Percentiles rank a stretch among this genome's conserved stretches.
Conservation (phyloP, 2,888 invertebrate genomes). For the Phortica okadai region DNA sequence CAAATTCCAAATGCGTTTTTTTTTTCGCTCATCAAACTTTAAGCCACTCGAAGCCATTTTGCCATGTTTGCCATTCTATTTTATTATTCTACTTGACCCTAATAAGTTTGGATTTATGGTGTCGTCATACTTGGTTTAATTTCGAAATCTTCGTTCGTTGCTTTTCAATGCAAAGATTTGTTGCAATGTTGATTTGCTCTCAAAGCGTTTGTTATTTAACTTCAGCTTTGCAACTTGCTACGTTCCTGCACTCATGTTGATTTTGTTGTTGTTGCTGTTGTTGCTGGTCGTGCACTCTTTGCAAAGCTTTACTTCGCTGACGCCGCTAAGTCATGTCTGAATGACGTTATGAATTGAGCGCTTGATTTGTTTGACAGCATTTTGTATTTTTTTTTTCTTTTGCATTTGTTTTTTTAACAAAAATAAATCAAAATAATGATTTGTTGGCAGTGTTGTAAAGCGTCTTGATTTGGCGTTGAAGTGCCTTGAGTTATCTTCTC, state of each 20-base stretch:
- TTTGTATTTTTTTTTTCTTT: no score
- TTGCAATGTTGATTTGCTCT: not conserved
- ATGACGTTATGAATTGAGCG: not conserved
- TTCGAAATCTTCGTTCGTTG: conserved; percentile 39
- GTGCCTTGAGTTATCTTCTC: no score
- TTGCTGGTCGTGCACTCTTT: no score
- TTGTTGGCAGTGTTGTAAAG: no score
- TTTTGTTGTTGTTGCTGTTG: no score
- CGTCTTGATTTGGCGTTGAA: no score
- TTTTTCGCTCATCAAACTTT: no score
- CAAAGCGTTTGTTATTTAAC: not conserved
- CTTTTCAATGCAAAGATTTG: not conserved
- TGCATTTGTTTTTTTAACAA: no score
- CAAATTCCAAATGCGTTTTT: no score
- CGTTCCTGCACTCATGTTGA: not conserved
- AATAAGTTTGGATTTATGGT: conserved; percentile 52
- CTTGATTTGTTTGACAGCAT: not conserved
- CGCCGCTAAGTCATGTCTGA: not conserved
- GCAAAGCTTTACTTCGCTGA: no score
- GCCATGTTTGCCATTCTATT: not conserved
- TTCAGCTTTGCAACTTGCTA: not conserved
- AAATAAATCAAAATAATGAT: no score
- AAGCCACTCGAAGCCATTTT: not conserved
- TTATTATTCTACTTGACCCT: conserved; percentile 48
- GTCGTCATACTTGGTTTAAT: conserved; percentile 51